Base-by-base conservation (phyloP, 2,113 vertebrate species). In the Hepsetus odoe region DNA sequence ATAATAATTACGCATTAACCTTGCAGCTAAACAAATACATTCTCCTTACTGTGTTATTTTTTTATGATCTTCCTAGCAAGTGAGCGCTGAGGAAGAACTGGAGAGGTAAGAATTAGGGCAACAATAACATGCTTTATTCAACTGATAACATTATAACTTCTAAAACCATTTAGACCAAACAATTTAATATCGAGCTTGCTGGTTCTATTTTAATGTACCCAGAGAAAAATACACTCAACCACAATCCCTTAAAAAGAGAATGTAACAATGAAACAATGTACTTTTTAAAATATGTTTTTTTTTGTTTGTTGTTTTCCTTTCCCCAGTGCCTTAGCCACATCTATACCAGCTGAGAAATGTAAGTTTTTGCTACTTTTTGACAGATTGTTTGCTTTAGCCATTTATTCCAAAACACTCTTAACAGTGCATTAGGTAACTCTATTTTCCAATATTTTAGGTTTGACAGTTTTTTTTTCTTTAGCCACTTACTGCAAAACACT, bases 21-120 rank as follows among this genome's bases (percentile, higher is more conserved):
- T n/a, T 9, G 18, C n/a, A 67, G 24, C 38, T 49, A 42, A 53
- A 32, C 24, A 8, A 56, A 2, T 28, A 9, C 8, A 33, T 38
- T 38, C 14, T 0, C 59, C 49, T 62, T 78, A 38, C 61, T 51
- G 24, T 26, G 38, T n/a, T 49, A 35, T 18, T 71, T 79, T n/a
- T 67, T 65, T 35, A 12, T 82, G 26, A 72, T 11, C 49, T 81
- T 44, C 67, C 75, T 80, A 89, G 88, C 85, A 65, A 83, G 55
- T 87, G 75, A 62, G 20, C 18, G 33, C 61, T 64, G 78, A 81
- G 76, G 76, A 83, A 5, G 78, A 80, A 24, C 33, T 62, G 61
- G 75, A 86, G 66, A 70, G 81, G 88, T 89, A 84, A 76, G 74
- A 53, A 74, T n/a, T n/a, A n/a, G n/a, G n/a, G n/a, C n/a, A n/a